Base-by-base conservation (phyloP, 2,888 invertebrate species). In the Plebejus argus region DNA sequence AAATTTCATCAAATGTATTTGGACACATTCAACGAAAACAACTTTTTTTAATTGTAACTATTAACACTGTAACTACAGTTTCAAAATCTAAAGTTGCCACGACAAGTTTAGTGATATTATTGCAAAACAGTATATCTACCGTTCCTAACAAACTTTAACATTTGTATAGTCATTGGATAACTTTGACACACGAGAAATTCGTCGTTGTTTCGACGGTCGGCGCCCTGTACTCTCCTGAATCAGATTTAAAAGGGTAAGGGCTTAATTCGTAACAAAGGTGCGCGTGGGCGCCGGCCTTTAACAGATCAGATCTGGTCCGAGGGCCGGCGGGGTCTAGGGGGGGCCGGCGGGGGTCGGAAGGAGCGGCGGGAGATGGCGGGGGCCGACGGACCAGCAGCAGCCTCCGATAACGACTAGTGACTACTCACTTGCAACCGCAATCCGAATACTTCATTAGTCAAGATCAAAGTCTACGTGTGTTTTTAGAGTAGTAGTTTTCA, bases 161-260 rank as follows among this genome's bases (percentile, higher is more conserved):
- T 53, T 18, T 18, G 1, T 49, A 15, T 49, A 49, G 15, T 53
- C 18, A 18, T 53, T 18, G 53, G 23, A 5, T 45, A 23, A 45
- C 72, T 39, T 74, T 45, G 45, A 45, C 6, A 74, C n/a, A 7
- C 74, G 66, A 66, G 66, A 66, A 0, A 28, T 28, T 74, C 5
- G 20, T 74, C 15, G 28, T 20, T 18, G 56, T 56, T 53, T 49
- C 75, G 66, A 28, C 28, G 15, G 66, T 28, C 75, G 18, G 12
- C 15, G 1, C 28, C 28, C 28, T 18, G 66, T 23, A 23, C 66
- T 28, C 66, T 15, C 66, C 28, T 18, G 28, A 66, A 66, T 66
- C 66, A 66, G 28, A 66, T 66, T 66, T 66, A 66, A 33, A 33
- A 66, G 28, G 28, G 66, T 66, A 66, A 66, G 66, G 66, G 28